Base-by-base conservation (phyloP, 2,888 invertebrate species). In the Clitarchus hookeri region DNA sequence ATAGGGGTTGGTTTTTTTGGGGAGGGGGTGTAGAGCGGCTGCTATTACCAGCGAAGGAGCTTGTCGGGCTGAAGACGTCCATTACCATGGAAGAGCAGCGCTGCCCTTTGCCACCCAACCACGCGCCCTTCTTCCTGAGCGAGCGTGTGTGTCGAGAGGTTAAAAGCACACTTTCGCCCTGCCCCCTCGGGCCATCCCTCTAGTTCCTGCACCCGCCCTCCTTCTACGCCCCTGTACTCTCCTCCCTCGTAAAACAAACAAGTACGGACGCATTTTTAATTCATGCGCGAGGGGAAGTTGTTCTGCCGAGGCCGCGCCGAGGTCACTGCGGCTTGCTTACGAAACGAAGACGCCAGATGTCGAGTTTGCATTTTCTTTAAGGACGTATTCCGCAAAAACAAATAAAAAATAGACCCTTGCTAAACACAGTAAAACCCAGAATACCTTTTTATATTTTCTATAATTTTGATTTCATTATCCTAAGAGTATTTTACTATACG, bases 81-180 rank as follows among this genome's bases (percentile, higher is more conserved):
- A 65, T n/a, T 65, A 65, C 65, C 19, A 65, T n/a, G 65, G 65
- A 65, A 65, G 65, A 23, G 65, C 65, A 23, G n/a, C 16, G 65
- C 16, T 65, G 65, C 65, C 65, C 65, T 65, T 65, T 65, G 65
- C 11, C 65, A 0, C 8, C n/a, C 65, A 2, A 4, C 48, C 2
- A 48, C 48, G 12, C 65, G 65, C 65, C 65, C n/a, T 65, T 23
- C 53, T 12, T 65, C n/a, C 65, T 9, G n/a, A 65, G 65, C 19
- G n/a, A 65, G 65, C 65, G 65, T 65, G 65, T 65, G 65, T 65
- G 65, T 65, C 65, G 65, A 65, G 65, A 65, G 65, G 65, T 65
- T 65, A 65, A 65, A 65, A 65, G 65, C 65, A 65, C 65, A 65
- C 65, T 65, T 65, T 65, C 65, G n/a, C 65, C 65, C 65, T 23